Evolutionary conservation across 1,140 invertebrate species (phyloP), one percentile per base, ranked within the genome.

Genomic region (Drosophila insularis): DNA sequence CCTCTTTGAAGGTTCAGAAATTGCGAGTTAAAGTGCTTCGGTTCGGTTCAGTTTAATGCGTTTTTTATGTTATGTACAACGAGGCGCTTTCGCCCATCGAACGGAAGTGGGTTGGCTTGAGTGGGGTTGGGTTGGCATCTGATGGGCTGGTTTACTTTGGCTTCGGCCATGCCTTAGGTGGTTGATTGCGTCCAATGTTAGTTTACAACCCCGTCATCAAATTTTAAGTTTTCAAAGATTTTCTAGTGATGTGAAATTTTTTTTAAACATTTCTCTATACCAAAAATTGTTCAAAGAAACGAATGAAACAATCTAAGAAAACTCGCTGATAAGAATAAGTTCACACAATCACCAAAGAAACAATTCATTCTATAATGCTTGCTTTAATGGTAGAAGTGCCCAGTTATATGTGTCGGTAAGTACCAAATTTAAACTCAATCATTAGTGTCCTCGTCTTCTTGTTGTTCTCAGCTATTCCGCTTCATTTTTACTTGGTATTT

Each of bases 51-150:
- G 67, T 72, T 72, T 84, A 79, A 89, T 89, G 77, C 68, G 80
- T 89, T 87, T 87, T 87, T 89, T 87, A 80, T 69, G 76, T 89
- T 87, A 87, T 87, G 60, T 89, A 87, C 68, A 80, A 67, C 61
- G 23, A 61, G 62, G 65, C 56, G 66, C 55, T 71, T 79, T 82
- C 76, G 56, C 54, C 75, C 75, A 89, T 74, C 78, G 71, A 89
- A 64, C 50, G 23, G 53, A 31, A 53, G 67, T 79, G 53, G 64
- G 62, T 46, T 46, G 43, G 43, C 14, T 55, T 61, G 43, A 54
- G 35, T 55, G 50, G 79, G 68, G 62, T 71, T 73, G 77, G 21
- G 39, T 31, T 69, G 43, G 37, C 43, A 50, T 50, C 43, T 50
- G 43, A 50, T 21, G 43, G 43, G 43, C 19, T 50, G 43, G 43